Evolutionary conservation across 2,113 vertebrate genomes (phyloP), one percentile per base, ranked within the genome.

Genomic region (Equus quagga): DNA sequence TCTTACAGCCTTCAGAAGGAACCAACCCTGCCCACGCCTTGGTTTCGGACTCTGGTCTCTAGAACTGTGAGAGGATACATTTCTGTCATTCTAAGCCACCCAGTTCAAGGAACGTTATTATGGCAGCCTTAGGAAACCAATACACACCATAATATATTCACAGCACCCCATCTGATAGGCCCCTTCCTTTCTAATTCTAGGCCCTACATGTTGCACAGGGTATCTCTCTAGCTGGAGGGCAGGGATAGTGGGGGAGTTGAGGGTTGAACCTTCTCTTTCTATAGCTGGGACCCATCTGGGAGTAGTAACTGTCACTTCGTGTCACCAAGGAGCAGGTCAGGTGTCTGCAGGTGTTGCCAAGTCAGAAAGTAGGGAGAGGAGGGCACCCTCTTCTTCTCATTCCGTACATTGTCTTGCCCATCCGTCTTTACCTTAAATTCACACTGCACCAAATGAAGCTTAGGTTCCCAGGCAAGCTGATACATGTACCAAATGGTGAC

Each of bases 211-310:
- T 54, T 31, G 21, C 13, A 41, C 14, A 36, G 56, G 46, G 5
- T 14, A 2, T 84, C n/a, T 26, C 36, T 89, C 62, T 36, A 51
- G 24, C 36, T 85, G 3, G 15, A 33, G 6, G 26, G 31, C 31
- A 0, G 2, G 6, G 31, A 18, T 13, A 1, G 17, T 26, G 41
- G 17, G 14, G 31, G 11, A 28, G 23, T 18, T 31, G 65, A n/a
- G 21, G 49, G 5, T 33, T 21, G 70, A 28, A 31, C 33, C 56
- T 46, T 92, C 54, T 84, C 36, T 72, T 70, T 62, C 69, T 89
- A 26, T 28, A 33, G 5, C 86, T 58, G 19, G 6, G 54, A 70
- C 5, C 49, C 44, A n/a, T 56, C 15, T n/a, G 11, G 31, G 18
- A 14, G 3, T 41, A 51, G 15, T 11, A 1, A 14, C 21, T 79